These are phyloP conservation scores for Microctenopoma stevenorrisi DNA, from an alignment of 2,797 vertebrate genomes.

Conservation along the genomic window DNA sequence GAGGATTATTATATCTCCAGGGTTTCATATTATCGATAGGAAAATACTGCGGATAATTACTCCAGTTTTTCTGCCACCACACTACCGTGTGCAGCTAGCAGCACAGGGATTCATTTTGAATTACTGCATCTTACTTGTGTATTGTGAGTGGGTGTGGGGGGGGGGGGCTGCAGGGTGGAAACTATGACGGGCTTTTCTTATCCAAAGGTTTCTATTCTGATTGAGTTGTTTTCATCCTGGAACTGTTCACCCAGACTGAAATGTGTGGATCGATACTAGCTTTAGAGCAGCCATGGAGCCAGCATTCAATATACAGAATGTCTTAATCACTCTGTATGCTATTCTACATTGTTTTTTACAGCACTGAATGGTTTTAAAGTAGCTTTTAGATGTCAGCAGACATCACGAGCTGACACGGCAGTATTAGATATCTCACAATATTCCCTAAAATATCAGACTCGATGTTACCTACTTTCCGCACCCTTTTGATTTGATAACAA, in stretches of 20 bases:
- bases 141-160: neutral
- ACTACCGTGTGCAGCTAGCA: neutral
- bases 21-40: slow-evolving; percentile 36
- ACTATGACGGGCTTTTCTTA: too few relatives aligned
- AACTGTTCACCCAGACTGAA: neutral
- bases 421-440: slow-evolving; percentile 2
- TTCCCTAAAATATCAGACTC: neutral
- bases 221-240: neutral
- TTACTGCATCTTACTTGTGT: neutral
- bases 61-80: neutral
- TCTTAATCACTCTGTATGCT: neutral
- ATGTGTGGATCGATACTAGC: neutral
- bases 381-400: neutral
- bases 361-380: neutral
- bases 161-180: neutral
- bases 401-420: neutral
- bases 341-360: neutral
- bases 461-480: neutral
- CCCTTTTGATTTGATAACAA: slow-evolving; percentile 20
- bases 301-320: neutral
- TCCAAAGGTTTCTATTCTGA: neutral
- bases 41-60: slow-evolving; percentile 37
- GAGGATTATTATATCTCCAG: neutral
- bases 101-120: slow-evolving; percentile 3
- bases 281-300: too few relatives aligned